Conservation (phyloP, 2,113 vertebrate species). For the Turnix velox region DNA sequence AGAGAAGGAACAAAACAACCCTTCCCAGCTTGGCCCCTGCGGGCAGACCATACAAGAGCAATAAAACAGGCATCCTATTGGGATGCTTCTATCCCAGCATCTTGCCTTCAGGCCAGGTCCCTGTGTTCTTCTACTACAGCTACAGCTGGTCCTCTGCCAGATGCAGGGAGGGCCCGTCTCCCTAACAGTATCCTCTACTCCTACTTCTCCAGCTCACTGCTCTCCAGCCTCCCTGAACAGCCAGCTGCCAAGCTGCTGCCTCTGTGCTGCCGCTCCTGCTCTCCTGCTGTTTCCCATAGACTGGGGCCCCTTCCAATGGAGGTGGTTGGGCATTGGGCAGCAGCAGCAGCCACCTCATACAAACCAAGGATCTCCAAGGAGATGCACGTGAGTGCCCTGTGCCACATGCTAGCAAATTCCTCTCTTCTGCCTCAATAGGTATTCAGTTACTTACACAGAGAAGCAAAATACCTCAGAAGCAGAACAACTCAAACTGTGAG, state of each 20-base stretch:
- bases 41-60: not conserved
- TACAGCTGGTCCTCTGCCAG: not conserved
- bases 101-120: not conserved
- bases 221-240: not conserved
- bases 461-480: not conserved
- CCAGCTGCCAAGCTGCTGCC: not conserved
- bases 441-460: not conserved
- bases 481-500: not conserved
- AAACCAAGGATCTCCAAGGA: not conserved
- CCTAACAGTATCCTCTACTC: not conserved
- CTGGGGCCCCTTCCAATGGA: not conserved
- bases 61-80: not conserved
- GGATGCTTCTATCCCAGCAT: not conserved
- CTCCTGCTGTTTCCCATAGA: not conserved
- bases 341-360: not conserved
- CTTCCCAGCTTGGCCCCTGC: not conserved
- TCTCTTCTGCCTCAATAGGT: not conserved
- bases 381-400: not conserved
- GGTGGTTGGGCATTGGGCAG: not conserved
- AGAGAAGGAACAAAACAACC: not conserved
- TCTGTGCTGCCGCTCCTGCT: accelerated
- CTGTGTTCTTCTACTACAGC: not conserved
- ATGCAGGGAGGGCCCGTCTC: not conserved
- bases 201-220: not conserved
- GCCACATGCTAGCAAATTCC: not conserved